These are phyloP conservation scores for Chrysolina oricalcia DNA, from an alignment of 2,888 invertebrate species.

Conservation along the genomic window DNA sequence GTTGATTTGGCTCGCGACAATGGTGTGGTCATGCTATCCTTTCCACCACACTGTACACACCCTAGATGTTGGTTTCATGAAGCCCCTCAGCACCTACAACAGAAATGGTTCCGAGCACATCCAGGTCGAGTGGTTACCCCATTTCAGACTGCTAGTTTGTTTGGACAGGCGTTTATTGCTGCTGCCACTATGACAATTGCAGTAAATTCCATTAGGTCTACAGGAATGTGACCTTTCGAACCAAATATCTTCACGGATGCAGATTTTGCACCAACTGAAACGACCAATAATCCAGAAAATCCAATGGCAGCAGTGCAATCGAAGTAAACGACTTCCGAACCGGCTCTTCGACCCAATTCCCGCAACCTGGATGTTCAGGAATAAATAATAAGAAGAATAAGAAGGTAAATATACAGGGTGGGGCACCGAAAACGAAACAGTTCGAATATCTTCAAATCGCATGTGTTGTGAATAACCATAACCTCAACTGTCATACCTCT, in stretches of 20 bases:
- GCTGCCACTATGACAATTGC: not conserved
- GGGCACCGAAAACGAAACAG: too few species aligned
- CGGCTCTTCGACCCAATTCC: not conserved
- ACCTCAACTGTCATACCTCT: too few species aligned
- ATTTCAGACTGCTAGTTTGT: too few species aligned
- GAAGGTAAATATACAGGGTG: too few species aligned
- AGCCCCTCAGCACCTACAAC: not conserved
- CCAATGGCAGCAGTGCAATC: not conserved
- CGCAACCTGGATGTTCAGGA: conserved; percentile 18
- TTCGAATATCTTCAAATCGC: too few species aligned
- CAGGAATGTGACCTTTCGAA: not conserved
- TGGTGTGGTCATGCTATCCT: too few species aligned
- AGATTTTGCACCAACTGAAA: too few species aligned
- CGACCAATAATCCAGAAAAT: not conserved
- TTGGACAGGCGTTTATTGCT: too few species aligned
- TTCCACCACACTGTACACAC: not conserved
- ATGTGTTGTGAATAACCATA: too few species aligned
- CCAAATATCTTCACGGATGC: conserved; percentile 12
- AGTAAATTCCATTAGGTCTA: not conserved
- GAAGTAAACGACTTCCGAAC: not conserved
- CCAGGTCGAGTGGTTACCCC: not conserved
- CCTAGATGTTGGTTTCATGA: not conserved
- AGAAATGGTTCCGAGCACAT: not conserved
- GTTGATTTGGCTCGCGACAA: too few species aligned
- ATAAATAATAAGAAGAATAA: too few species aligned